Percentiles rank a stretch among this genome's conserved stretches.
These are phyloP conservation scores for Lutjanus campechanus DNA, from an alignment of 2,797 vertebrate genomes.

Conservation along the genomic window DNA sequence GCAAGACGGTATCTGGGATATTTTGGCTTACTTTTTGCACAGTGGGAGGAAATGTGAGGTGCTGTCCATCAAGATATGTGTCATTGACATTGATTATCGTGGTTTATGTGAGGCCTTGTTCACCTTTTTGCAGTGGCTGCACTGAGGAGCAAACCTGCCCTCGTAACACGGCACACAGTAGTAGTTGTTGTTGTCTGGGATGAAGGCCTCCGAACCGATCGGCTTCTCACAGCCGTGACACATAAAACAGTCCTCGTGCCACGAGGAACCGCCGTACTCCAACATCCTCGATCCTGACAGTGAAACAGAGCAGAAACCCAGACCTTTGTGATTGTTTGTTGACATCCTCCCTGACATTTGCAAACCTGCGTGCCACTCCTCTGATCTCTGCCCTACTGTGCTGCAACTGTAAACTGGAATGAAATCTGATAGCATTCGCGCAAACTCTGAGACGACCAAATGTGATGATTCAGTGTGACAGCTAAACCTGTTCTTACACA, in stretches of 20 bases:
- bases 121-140: slow-evolving; percentile 96
- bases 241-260: slow-evolving; percentile 95
- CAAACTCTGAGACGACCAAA: not conserved
- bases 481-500: slow-evolving; percentile 49
- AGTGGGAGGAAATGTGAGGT: too few relatives aligned
- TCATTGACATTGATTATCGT: too few relatives aligned
- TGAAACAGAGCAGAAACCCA: not conserved
- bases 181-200: slow-evolving; percentile 91
- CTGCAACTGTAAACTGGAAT: not conserved
- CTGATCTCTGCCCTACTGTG: slow-evolving; percentile 12
- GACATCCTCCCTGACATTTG: slow-evolving; percentile 5
- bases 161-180: slow-evolving; percentile 96
- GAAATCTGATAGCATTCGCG: slow-evolving; percentile 33
- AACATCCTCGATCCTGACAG: slow-evolving; percentile 91
- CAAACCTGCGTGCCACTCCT: slow-evolving; percentile 8
- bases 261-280: slow-evolving; percentile 91
- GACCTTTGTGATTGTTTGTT: slow-evolving; percentile 10
- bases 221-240: slow-evolving; percentile 94
- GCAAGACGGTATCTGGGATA: too few relatives aligned
- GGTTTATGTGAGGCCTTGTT: not conserved
- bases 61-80: too few relatives aligned
- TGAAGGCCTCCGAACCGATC: slow-evolving; percentile 92
- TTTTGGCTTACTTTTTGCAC: too few relatives aligned
- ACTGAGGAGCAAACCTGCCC: slow-evolving; percentile 92
- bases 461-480: slow-evolving; percentile 30